These are phyloP conservation scores for Heteropelma amictum DNA, from an alignment of 2,888 invertebrate genomes.

Conservation along the genomic window DNA sequence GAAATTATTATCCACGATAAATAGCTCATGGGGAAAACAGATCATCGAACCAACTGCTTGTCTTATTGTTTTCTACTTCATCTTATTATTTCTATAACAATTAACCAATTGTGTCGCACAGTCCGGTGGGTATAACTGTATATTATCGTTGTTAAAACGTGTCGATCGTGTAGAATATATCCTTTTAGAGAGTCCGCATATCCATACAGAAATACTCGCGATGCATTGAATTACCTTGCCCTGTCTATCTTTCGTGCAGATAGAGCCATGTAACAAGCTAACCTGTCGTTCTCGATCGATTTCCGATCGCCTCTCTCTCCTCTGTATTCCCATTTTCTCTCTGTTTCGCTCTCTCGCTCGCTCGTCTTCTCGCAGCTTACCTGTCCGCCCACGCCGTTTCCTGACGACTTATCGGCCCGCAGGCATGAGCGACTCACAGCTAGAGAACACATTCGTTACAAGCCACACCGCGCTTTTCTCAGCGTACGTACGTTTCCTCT, in stretches of 20 bases:
- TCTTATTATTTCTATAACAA: no score
- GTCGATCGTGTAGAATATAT: not conserved
- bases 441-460: constrained; percentile 49
- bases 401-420: constrained; percentile 57
- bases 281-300: constrained; percentile 57
- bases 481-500: constrained; percentile 3
- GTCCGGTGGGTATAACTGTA: no score
- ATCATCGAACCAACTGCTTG: no score
- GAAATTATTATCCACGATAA: no score
- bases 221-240: constrained; percentile 28
- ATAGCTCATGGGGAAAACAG: no score
- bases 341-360: not conserved
- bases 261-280: constrained; percentile 42
- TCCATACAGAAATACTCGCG: not conserved
- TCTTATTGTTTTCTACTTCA: no score
- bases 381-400: constrained; percentile 59
- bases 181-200: not conserved
- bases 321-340: not conserved
- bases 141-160: not conserved
- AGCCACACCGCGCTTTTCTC: constrained; percentile 22
- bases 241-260: constrained; percentile 13
- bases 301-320: constrained; percentile 54
- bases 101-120: no score
- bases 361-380: constrained; percentile 41
- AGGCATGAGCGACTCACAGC: constrained; percentile 47